A percentile compares a stretch with the other conserved stretches of the same genome.
Evolutionary conservation across 2,113 vertebrate species (phyloP).

Genomic region (Isichthys henryi): DNA sequence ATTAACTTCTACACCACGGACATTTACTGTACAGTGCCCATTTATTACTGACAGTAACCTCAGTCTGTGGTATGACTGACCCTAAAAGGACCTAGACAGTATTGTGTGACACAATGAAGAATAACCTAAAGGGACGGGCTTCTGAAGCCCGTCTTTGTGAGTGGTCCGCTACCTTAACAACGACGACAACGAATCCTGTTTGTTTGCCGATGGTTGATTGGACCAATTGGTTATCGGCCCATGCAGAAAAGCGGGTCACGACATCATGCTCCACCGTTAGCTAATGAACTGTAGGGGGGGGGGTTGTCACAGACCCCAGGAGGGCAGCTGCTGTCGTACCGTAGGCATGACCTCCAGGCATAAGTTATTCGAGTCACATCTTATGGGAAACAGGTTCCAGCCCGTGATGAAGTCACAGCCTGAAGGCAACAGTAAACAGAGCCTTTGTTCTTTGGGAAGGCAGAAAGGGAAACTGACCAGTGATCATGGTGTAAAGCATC

Average conservation of each 20-base stretch:
- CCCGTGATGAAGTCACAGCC: not conserved
- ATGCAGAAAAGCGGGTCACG: not conserved
- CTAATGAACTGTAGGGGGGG: not conserved
- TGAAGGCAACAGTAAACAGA: not conserved
- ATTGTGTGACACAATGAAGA: not conserved
- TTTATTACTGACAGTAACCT: not conserved
- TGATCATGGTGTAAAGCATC: not conserved
- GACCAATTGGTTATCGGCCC: not conserved
- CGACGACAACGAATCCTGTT: not conserved
- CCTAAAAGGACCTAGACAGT: not conserved
- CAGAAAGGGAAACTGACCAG: not conserved
- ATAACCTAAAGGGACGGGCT: not conserved
- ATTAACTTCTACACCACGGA: not conserved
- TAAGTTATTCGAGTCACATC: not conserved
- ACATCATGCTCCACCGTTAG: not conserved
- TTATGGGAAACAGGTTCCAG: not conserved
- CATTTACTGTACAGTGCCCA: not conserved
- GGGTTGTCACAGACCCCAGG: not conserved
- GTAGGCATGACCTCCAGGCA: not conserved
- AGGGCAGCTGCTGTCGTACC: not conserved
- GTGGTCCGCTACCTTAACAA: not conserved
- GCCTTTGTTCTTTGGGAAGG: not conserved
- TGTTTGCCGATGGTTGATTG: not conserved
- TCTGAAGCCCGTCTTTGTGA: not conserved
- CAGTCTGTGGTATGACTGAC: not conserved